Conservation (phyloP, 2,888 invertebrate genomes). For the Rotaria macrura region DNA sequence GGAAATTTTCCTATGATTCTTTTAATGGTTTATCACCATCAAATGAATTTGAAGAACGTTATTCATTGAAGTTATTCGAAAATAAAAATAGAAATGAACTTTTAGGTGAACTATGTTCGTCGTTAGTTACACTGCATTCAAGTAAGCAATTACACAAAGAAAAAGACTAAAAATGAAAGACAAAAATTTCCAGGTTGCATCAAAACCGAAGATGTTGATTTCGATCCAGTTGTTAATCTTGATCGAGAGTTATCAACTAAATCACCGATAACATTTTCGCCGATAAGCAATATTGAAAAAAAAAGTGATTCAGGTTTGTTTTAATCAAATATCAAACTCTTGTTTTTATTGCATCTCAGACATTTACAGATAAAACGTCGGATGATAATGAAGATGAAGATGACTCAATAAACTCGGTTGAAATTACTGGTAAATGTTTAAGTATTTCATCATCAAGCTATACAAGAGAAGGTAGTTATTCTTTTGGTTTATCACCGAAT, state of each 20-base stretch:
- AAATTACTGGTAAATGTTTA: background rate
- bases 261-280: background rate
- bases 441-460: background rate
- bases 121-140: background rate
- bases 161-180: background rate
- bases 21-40: background rate
- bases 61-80: background rate
- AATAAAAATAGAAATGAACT: background rate
- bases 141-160: background rate
- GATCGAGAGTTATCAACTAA: background rate
- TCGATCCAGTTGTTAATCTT: background rate
- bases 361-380: background rate
- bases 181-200: background rate
- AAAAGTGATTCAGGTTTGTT: background rate
- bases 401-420: background rate
- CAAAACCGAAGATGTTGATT: background rate
- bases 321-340: background rate
- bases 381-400: background rate
- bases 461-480: background rate
- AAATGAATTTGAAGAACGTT: background rate
- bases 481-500: background rate
- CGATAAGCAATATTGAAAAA: too few relatives aligned
- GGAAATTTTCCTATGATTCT: background rate
- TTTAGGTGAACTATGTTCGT: background rate
- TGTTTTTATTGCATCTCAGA: background rate